These are phyloP conservation scores for Acanthosepion pharaonis DNA, from an alignment of 2,888 invertebrate species.

Conservation along the genomic window DNA sequence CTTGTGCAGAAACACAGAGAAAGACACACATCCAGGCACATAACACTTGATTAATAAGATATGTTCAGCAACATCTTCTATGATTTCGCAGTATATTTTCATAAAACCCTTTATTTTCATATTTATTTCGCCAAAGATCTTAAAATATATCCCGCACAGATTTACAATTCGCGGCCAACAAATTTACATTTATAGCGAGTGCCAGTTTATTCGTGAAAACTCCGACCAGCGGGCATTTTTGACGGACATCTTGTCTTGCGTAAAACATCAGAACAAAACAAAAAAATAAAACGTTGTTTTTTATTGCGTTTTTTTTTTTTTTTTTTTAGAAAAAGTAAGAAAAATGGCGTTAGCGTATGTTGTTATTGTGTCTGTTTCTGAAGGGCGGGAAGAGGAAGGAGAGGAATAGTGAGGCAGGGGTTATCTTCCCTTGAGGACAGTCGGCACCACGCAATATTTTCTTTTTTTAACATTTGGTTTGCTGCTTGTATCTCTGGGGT, in stretches of 20 bases:
- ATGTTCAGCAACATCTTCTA: neutral
- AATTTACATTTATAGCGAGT: constrained; percentile 33
- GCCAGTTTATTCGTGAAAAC: neutral
- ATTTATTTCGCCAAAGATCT: neutral
- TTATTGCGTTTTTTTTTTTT: neutral
- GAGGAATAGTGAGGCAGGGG: neutral
- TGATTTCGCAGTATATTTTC: neutral
- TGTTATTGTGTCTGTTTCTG: neutral
- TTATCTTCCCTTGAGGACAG: constrained; percentile 1
- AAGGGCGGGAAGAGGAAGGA: neutral
- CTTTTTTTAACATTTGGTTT: neutral
- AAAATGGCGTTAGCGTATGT: neutral
- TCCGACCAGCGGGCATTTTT: neutral
- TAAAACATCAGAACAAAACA: neutral
- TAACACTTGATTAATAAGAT: too few relatives aligned
- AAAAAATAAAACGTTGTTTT: neutral
- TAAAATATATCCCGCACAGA: neutral
- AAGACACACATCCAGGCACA: too few relatives aligned
- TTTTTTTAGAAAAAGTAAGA: neutral
- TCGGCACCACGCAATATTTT: neutral
- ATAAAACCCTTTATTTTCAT: neutral
- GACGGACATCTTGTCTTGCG: neutral
- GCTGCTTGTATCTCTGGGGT: neutral
- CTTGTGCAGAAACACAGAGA: too few relatives aligned
- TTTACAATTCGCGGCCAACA: neutral